Evolutionary conservation across 2,888 invertebrate genomes (phyloP), one percentile per base, ranked within the genome.

Genomic region (Oconnorella tubifera): DNA sequence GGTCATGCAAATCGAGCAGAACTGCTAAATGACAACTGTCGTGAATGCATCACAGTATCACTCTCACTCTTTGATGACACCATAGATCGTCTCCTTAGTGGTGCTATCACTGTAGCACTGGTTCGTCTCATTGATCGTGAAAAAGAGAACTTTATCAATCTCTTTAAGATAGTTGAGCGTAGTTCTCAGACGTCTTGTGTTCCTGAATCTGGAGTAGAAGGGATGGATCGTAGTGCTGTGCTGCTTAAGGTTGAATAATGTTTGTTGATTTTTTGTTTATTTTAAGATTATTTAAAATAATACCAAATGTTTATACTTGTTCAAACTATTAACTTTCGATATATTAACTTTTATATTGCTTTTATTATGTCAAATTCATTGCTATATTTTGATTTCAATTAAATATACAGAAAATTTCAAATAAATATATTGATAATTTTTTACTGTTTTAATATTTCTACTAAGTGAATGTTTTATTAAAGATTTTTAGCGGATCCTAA

Each of bases 171-270:
- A 33, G 40, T n/a, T 19, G 40, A 59, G 25, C 31, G 33, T 31
- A 56, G 23, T 2, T 31, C 19, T 2, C 32, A 56, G 31, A 56
- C 33, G 56, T 23, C n/a, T 3, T 32, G 33, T 23, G 56, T 56
- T 28, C 56, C 56, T 6, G 56, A 56, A 56, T 56, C 56, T n/a
- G 56, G 56, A 10, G 23, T 31, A 2, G 6, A 1, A 1, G 56
- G 10, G 0, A 31, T 56, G n/a, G 31, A 56, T 33, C 31, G 33
- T 25, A 23, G 29, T 31, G 28, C 10, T 3, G 56, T 56, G 19
- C 31, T 56, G n/a, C 25, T 4, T 2, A 56, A 56, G 56, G 56
- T 56, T n/a, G n/a, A n/a, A n/a, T n/a, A n/a, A n/a, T n/a, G n/a
- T n/a, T n/a, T n/a, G n/a, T n/a, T n/a, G n/a, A n/a, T n/a, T n/a